phyloP scores from a whole-genome alignment of 2,113 vertebrate species.

The Rhea americana region DNA sequence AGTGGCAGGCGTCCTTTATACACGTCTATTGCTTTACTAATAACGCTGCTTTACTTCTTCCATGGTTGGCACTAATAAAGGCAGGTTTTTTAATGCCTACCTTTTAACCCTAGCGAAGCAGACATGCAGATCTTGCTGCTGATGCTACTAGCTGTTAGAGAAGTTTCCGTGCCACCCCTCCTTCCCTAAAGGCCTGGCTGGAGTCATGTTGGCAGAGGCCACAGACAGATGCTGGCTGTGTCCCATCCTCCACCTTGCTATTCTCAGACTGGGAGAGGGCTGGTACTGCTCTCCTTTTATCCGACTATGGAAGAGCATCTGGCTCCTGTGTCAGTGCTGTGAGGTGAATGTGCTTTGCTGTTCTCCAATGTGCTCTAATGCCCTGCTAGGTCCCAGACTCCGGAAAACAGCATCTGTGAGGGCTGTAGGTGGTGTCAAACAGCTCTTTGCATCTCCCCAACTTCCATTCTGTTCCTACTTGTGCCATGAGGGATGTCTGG shows the following conservation, averaged over 20 bases:
- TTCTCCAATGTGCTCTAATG: accelerated
- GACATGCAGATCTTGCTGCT: neutral
- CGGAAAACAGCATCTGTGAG: neutral
- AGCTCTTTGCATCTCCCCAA: neutral
- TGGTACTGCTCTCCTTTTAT: neutral
- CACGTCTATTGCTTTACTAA: neutral
- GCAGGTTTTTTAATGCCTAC: neutral
- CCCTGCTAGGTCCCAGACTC: neutral
- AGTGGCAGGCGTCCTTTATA: neutral
- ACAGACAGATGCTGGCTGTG: neutral
- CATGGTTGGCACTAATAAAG: neutral
- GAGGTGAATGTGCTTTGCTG: no score
- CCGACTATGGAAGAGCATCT: neutral
- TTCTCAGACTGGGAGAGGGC: neutral
- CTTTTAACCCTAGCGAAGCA: neutral
- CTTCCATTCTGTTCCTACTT: neutral
- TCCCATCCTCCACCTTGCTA: neutral
- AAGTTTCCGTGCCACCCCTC: neutral
- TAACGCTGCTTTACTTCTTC: neutral
- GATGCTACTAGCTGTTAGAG: neutral
- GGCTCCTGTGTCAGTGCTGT: neutral
- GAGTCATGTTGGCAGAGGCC: neutral
- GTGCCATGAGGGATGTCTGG: neutral
- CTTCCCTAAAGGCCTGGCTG: neutral
- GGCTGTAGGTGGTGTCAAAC: neutral